Evolutionary conservation across 2,888 invertebrate genomes (phyloP), one percentile per base, ranked within the genome.

Genomic region (Digitonthophagus gazella): DNA sequence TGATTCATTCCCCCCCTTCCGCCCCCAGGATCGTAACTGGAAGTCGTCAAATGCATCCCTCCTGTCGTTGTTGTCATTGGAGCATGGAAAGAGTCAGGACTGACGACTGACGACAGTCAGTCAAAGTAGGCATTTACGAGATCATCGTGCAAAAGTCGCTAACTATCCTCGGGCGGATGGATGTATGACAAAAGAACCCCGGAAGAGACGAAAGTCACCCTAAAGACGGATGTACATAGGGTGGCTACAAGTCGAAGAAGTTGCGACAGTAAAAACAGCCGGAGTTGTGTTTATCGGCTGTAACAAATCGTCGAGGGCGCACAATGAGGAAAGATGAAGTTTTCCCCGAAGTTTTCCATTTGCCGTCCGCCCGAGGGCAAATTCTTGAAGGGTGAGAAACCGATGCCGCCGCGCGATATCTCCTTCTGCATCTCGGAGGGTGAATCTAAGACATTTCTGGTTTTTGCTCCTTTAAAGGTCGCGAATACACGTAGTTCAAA

Each of bases 291-390:
- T 80, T 81, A 81, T 80, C 80, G 80, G 76, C 78, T 76, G 79
- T 80, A 80, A 80, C 80, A 80, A 80, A 80, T 81, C 79, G 80
- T 74, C 71, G 69, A 78, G 79, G 80, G 80, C 80, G 78, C 77
- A 76, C 74, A 69, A 65, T 75, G 74, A 71, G 75, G 75, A 61
- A 71, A 80, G 75, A 71, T 68, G 73, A 70, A 71, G 66, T 73
- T 74, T 75, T 67, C 20, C 28, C 54, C 14, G 68, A 69, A 66
- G 65, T 72, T 69, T 73, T 76, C 65, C 73, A 73, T 75, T 72
- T 72, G 73, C 75, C 73, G 71, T 28, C 65, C 54, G 44, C 28
- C 64, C 56, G 22, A 11, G 70, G 72, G 74, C 69, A 44, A 69
- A 74, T 72, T 71, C 19, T 64, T 58, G 74, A 44, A 44, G 28